Evolutionary conservation across 92 coral and sea anemone species (phyloP).

Genomic region (Hydrozoanthus gracilis): DNA sequence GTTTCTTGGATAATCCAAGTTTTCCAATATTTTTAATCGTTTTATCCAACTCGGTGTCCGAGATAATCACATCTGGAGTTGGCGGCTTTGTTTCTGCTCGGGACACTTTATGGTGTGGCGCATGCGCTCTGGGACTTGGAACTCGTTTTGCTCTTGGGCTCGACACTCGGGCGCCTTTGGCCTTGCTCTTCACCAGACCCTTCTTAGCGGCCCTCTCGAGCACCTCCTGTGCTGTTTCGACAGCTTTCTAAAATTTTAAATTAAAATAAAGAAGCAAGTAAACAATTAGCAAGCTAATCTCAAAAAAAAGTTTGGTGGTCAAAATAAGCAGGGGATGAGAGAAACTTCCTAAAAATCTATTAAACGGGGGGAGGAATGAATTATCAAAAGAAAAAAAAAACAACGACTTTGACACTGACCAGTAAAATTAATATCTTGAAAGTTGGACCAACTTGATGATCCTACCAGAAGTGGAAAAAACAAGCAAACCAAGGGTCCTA

Average conservation of each 20-base stretch:
- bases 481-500: no score
- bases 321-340: no score
- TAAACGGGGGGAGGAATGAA: no score
- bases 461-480: no score
- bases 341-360: no score
- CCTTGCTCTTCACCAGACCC: conserved; percentile 91
- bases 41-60: conserved; percentile 74
- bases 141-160: conserved; percentile 64
- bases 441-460: no score
- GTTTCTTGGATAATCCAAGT: conserved; percentile 22
- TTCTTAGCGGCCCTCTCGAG: conserved; percentile 98
- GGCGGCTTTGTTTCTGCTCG: conserved; percentile 11
- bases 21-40: conserved; percentile 46
- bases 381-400: no score
- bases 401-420: no score
- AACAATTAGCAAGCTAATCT: neutral
- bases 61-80: conserved; percentile 58
- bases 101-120: conserved; percentile 37
- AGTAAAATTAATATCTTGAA: no score
- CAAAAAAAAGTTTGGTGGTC: no score
- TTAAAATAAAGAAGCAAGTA: neutral
- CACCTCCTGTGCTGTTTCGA: conserved; percentile 89
- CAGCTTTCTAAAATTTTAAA: conserved; percentile 68
- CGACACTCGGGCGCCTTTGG: conserved; percentile 60
- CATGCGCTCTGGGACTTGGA: conserved; percentile 46